Base-by-base conservation (phyloP, 2,113 vertebrate species). In the Nycticryphes semicollaris region DNA sequence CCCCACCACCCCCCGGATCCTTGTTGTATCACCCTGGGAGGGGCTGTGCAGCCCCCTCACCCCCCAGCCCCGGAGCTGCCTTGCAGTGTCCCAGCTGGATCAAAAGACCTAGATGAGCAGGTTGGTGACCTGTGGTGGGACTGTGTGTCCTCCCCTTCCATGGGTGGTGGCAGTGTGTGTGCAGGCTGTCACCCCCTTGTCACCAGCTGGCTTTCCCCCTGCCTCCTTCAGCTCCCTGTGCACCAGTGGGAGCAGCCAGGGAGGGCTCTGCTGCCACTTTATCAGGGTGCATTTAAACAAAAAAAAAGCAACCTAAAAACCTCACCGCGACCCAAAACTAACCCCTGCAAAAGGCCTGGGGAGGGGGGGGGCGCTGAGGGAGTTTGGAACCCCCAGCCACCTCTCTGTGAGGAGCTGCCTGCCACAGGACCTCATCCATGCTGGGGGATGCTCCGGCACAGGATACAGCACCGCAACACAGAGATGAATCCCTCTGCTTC, bases 261-360 rank as follows among this genome's bases (percentile, higher is more conserved):
- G 2, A 0, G 31, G 62, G 57, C 31, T 76, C 6, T 6, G 53
- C 66, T 39, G 59, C 35, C 3, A 0, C 23, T n/a, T 37, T 25
- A 14, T 18, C 23, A 48, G 73, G 31, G 10, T 63, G 41, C 21
- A 1, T 63, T 54, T 7, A 39, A 54, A 21, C 43, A 39, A 37
- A 18, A 17, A 25, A 60, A 3, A 60, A 3, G 11, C 14, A 70
- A 5, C 27, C 8, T 8, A 19, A 60, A 81, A 28, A 7, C 24
- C 24, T 21, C 9, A 3, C 25, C 8, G 35, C 24, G 47, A 63
- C 7, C 8, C 6, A 10, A 57, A 72, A 56, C 5, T 7, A 45
- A 10, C 30, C 33, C 23, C 24, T 50, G 30, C 2, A 20, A 59
- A 54, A 21, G 10, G 11, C 7, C 12, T 15, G 17, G 30, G 43